Base-by-base conservation (phyloP, 2,113 vertebrate species). In the Coturnix japonica region DNA sequence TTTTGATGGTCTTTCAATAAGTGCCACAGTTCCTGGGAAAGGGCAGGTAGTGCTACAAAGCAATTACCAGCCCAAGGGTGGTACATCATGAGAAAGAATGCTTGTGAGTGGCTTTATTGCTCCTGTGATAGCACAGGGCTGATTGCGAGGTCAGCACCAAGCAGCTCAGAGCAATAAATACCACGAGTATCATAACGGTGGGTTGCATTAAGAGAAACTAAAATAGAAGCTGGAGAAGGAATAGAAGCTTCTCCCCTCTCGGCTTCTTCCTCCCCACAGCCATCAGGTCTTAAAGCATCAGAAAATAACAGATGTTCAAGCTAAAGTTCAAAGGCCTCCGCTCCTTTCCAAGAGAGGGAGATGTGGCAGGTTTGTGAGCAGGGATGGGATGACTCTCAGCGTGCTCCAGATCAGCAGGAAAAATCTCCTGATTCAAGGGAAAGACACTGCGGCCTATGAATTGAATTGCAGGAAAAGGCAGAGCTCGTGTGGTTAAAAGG, bases 401-500 rank as follows among this genome's bases (percentile, higher is more conserved):
- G 0, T 46, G 92, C 66, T 85, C 63, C 76, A 73, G 43, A 88
- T 88, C 57, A 74, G 65, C 75, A 95, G 81, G 80, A 94, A 96
- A 93, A 95, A 90, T 77, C 60, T 92, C 89, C 94, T 71, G 81
- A 83, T 95, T 93, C 87, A 91, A 96, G 81, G 90, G 93, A 95
- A 95, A 96, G 83, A 79, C 85, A 59, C 89, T 46, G 82, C 78
- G 89, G 90, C 87, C 87, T 51, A 54, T 73, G 92, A 92, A 95
- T 93, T 73, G 92, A 92, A 95, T 93, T 90, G 87, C 90, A 94
- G 95, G 95, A 94, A 95, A 92, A 94, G 90, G 91, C 95, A 95
- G 93, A 95, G 74, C 87, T 85, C 74, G n/a, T 13, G 0, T 69
- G 76, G 89, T 86, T 94, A 76, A 86, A 89, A 93, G 46, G 89